phyloP scores from a whole-genome alignment of 2,113 vertebrate genomes.

The Ellobius talpinus region DNA sequence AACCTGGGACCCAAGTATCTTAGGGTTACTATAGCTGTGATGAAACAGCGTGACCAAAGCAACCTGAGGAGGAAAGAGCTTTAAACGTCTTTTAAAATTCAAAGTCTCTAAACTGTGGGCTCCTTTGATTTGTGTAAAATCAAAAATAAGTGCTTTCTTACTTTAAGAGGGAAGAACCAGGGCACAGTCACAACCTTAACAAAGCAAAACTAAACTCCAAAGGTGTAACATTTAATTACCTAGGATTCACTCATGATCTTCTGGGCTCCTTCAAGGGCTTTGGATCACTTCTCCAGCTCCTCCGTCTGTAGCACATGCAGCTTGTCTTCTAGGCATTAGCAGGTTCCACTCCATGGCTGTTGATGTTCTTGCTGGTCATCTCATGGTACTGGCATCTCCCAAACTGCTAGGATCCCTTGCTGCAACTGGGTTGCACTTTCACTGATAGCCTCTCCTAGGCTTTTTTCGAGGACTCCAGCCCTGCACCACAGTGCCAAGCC shows the following conservation, averaged over 20 bases:
- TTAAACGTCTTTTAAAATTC: too few species aligned
- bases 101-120: too few species aligned
- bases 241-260: neutral
- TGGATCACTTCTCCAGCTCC: neutral
- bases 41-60: neutral
- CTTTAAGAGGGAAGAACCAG: neutral
- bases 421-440: neutral
- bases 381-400: neutral
- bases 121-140: neutral
- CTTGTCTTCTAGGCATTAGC: neutral
- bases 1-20: neutral
- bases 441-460: neutral
- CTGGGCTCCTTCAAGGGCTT: neutral
- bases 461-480: neutral
- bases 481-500: neutral
- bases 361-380: neutral
- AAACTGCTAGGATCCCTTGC: too few species aligned
- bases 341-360: neutral
- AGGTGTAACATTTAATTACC: neutral
- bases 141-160: neutral
- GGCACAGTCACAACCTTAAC: neutral
- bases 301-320: neutral
- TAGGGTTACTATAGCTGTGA: neutral
- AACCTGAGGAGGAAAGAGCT: neutral
- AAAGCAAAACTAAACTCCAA: neutral